Evolutionary conservation across 2,888 invertebrate genomes (phyloP).

Genomic region (Xanthorhoe designata): DNA sequence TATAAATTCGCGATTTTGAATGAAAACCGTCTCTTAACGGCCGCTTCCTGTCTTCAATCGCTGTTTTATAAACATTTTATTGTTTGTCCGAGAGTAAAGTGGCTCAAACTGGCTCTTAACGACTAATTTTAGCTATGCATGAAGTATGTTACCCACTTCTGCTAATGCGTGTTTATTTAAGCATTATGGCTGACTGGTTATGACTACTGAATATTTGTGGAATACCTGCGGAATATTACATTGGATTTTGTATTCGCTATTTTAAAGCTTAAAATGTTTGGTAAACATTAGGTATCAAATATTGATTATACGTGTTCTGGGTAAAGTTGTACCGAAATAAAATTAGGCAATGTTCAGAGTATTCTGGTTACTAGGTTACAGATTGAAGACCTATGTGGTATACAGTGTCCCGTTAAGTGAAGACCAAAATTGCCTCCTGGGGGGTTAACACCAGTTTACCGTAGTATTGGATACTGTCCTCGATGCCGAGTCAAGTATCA

Average conservation of each 20-base stretch:
- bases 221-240: background rate
- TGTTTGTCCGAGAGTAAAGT: constrained; percentile 50
- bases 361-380: too few relatives aligned
- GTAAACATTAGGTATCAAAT: background rate
- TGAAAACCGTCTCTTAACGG: constrained; percentile 47
- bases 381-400: too few relatives aligned
- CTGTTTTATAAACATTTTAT: constrained; percentile 55
- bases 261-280: background rate
- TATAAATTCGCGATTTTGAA: constrained; percentile 1
- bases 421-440: too few relatives aligned
- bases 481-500: too few relatives aligned
- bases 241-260: background rate
- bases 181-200: constrained; percentile 17
- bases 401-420: too few relatives aligned
- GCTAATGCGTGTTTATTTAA: constrained; percentile 37
- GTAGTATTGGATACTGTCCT: too few relatives aligned
- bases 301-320: background rate
- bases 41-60: constrained; percentile 60
- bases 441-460: too few relatives aligned
- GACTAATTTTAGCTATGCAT: constrained; percentile 54
- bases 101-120: constrained; percentile 44
- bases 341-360: too few relatives aligned
- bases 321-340: background rate
- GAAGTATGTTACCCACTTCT: constrained; percentile 38
- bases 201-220: background rate